Evolutionary conservation across 2,888 invertebrate species (phyloP).

Genomic region (Aleiodes alternator): DNA sequence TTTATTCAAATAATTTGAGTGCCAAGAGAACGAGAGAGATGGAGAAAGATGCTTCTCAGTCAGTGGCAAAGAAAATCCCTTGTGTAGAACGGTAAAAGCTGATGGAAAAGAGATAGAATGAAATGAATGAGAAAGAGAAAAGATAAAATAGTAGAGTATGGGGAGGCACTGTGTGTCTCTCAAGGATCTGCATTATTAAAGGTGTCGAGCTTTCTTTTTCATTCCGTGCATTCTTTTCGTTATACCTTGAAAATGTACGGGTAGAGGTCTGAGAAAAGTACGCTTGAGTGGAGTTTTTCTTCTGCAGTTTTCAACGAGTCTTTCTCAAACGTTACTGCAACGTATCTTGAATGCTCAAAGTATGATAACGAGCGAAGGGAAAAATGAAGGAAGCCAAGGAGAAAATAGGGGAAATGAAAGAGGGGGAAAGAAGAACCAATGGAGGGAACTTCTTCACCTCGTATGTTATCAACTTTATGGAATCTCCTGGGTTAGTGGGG

Average conservation of each 20-base stretch:
- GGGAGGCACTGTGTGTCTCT: conserved; percentile 34
- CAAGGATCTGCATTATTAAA: conserved; percentile 55
- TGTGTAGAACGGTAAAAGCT: conserved; percentile 19
- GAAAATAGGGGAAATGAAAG: background rate
- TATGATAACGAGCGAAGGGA: conserved; percentile 18
- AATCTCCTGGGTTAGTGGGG: background rate
- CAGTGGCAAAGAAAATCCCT: conserved; percentile 29
- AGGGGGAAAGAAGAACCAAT: conserved; percentile 1
- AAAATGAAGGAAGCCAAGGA: conserved; percentile 1
- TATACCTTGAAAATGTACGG: conserved; percentile 37
- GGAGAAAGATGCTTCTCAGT: conserved; percentile 10
- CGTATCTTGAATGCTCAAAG: conserved; percentile 46
- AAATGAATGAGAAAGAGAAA: conserved; percentile 28
- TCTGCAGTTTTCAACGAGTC: conserved; percentile 15
- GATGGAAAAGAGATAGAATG: conserved; percentile 40
- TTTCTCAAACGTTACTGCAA: conserved; percentile 33
- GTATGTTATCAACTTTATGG: conserved; percentile 2
- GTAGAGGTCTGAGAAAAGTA: conserved; percentile 21
- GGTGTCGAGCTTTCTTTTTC: conserved; percentile 50
- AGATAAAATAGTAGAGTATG: conserved; percentile 18
- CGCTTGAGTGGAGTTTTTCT: conserved; percentile 31
- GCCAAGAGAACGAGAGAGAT: background rate
- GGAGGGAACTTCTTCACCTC: conserved; percentile 27
- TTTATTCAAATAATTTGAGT: conserved; percentile 39
- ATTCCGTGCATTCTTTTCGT: conserved; percentile 36